phyloP scores from a whole-genome alignment of 2,888 invertebrate genomes.

The Xestia ashworthii region DNA sequence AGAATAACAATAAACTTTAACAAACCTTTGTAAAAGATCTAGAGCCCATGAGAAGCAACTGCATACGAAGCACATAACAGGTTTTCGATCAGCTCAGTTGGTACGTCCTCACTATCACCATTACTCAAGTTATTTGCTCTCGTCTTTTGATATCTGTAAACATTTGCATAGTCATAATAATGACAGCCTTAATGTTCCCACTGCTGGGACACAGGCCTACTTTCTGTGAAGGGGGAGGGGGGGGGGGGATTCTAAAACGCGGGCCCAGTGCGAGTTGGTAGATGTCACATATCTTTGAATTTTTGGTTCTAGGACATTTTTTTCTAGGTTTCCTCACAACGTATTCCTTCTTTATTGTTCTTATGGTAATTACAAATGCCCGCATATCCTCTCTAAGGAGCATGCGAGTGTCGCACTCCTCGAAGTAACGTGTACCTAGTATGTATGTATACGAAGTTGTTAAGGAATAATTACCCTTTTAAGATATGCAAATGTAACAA shows the following conservation, averaged over 20 bases:
- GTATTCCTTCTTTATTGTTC: conserved; percentile 6
- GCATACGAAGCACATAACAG: conserved; percentile 81
- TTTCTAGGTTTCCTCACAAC: not conserved
- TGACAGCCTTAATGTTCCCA: not conserved
- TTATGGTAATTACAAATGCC: conserved; percentile 26
- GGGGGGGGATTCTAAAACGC: not conserved
- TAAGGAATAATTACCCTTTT: conserved; percentile 28
- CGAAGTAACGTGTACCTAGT: not conserved
- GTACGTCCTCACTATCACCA: conserved; percentile 35
- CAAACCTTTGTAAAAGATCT: conserved; percentile 81
- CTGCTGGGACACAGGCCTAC: not conserved
- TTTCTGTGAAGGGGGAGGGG: not conserved
- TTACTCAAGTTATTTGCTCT: conserved; percentile 26
- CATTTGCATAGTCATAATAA: not conserved
- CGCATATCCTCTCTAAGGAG: not conserved
- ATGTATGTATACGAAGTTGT: not conserved
- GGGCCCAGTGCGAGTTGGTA: not conserved
- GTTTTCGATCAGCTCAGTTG: conserved; percentile 45
- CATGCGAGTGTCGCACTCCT: not conserved
- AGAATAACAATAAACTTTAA: not conserved
- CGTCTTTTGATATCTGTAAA: conserved; percentile 27
- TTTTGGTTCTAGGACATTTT: not conserved
- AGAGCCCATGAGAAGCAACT: conserved; percentile 77
- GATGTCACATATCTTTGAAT: not conserved
- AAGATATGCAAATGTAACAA: conserved; percentile 48